These are phyloP conservation scores for Gavialis gangeticus DNA, from an alignment of 2,113 vertebrate species.

Conservation along the genomic window DNA sequence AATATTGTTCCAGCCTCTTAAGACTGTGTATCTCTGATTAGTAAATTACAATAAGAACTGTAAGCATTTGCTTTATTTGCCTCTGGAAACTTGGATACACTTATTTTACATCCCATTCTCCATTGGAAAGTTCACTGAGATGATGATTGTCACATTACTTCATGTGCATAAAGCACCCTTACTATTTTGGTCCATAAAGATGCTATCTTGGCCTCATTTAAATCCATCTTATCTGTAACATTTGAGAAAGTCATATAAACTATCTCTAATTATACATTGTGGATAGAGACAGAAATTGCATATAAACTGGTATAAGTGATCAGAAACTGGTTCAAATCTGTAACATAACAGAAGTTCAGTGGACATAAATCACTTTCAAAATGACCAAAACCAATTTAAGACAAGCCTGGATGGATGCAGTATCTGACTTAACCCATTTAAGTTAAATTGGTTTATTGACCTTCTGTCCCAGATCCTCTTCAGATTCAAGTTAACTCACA, in stretches of 20 bases:
- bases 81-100: not conserved
- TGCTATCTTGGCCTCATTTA: not conserved
- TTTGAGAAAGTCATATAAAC: not conserved
- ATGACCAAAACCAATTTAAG: too few relatives aligned
- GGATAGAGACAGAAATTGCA: too few relatives aligned
- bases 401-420: too few relatives aligned
- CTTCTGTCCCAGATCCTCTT: too few relatives aligned
- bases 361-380: too few relatives aligned
- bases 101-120: not conserved
- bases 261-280: too few relatives aligned
- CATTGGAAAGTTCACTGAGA: fast-evolving
- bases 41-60: not conserved
- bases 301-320: too few relatives aligned
- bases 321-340: too few relatives aligned
- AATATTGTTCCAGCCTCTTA: not conserved
- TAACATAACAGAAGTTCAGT: too few relatives aligned
- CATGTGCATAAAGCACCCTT: not conserved
- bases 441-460: too few relatives aligned
- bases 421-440: too few relatives aligned
- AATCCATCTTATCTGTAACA: not conserved
- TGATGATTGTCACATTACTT: not conserved
- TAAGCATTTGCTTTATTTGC: not conserved
- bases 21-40: not conserved
- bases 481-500: too few relatives aligned
- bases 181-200: not conserved